Percentiles rank a stretch among this genome's conserved stretches.
Evolutionary conservation across 1,140 invertebrate genomes (phyloP).

Genomic region (Reticulitermes speratus): DNA sequence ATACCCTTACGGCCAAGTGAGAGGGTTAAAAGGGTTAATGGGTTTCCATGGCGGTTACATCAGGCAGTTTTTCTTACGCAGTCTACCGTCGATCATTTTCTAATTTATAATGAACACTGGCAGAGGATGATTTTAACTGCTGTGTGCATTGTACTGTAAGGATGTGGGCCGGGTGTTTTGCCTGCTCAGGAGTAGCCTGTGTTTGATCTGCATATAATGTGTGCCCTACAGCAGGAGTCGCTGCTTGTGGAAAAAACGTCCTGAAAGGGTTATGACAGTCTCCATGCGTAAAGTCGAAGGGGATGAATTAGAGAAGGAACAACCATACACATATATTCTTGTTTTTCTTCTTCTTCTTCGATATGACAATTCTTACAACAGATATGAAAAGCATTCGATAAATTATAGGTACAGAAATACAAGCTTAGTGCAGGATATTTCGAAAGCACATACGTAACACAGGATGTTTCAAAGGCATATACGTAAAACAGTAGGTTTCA

Average conservation of each 20-base stretch:
- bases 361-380: too few species aligned
- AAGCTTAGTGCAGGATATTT: too few species aligned
- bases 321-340: not conserved
- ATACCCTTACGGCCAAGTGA: not conserved
- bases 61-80: not conserved
- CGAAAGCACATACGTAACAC: too few species aligned
- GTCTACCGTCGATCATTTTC: not conserved
- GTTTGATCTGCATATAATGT: not conserved
- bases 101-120: not conserved
- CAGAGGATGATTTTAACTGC: not conserved
- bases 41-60: not conserved
- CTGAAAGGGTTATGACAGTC: not conserved
- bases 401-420: too few species aligned
- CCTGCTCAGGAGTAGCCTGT: not conserved
- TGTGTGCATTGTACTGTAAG: not conserved
- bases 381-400: too few species aligned
- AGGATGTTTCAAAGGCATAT: too few species aligned
- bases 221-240: not conserved
- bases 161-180: not conserved
- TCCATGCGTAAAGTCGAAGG: too few species aligned
- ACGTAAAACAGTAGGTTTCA: too few species aligned
- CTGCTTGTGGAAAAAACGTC: not conserved
- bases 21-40: conserved; percentile 14
- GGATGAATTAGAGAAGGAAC: not conserved
- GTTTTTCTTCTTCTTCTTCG: too few species aligned